Evolutionary conservation across 1,140 invertebrate species (phyloP), one percentile per base, ranked within the genome.

Genomic region (Leptinotarsa defecta): DNA sequence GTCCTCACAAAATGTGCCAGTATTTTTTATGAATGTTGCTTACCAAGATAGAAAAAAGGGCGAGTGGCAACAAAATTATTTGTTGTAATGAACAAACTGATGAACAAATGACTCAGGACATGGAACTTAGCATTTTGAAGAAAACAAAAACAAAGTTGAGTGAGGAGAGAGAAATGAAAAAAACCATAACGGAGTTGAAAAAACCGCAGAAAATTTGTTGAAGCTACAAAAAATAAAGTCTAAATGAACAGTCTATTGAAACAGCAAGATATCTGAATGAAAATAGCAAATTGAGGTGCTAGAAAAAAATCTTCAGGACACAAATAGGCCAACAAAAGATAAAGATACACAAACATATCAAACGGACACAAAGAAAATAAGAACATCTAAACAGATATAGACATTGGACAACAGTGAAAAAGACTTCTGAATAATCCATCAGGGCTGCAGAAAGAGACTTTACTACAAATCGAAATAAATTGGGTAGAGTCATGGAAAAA

Each of bases 141-240:
- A 65, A 20, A 65, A 65, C 63, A 65, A 65, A 24, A 65, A 65
- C 20, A 20, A 20, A 65, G 13, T 65, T 65, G 1, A 65, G 24
- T 65, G 63, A 65, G 13, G 63, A 65, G 0, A 1, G 63, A n/a
- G 63, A 19, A 20, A 65, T n/a, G 15, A 24, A 65, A 2, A 65
- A 65, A 8, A 65, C 24, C 63, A 65, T 65, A 24, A 65, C 20
- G 13, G 63, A 65, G 24, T 22, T 65, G 20, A 65, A 65, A 65
- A 65, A 20, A 24, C 63, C 1, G 0, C 17, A 65, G 6, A 20
- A 19, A n/a, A 65, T 65, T 65, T 65, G 63, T 24, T 17, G 63
- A 64, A 65, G 63, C 63, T 13, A 2, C 20, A 20, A 65, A 27
- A 65, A 24, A 65, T 65, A 1, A 65, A 65, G 4, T 1, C 0